Evolutionary conservation across 2,797 vertebrate species (phyloP).

Genomic region (Anabacerthia variegaticeps): DNA sequence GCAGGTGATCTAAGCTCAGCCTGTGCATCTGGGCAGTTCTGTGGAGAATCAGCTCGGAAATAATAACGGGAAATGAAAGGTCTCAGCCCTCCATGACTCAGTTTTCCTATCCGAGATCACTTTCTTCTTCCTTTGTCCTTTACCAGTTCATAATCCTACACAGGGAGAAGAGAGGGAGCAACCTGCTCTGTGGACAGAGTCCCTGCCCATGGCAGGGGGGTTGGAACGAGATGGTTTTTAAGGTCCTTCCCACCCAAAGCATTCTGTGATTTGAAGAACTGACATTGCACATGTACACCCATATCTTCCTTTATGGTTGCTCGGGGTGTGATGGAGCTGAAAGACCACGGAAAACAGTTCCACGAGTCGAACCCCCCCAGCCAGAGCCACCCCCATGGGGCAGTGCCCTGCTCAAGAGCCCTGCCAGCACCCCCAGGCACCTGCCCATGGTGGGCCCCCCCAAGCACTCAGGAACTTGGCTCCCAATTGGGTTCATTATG

Average conservation of each 20-base stretch:
- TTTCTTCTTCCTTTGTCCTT: neutral
- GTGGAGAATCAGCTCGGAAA: neutral
- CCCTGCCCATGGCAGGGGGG: neutral
- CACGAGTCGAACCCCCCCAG: rapidly evolving
- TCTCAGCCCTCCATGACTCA: neutral
- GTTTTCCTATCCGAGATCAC: neutral
- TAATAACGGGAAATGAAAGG: neutral
- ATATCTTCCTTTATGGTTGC: neutral
- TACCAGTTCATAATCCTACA: neutral
- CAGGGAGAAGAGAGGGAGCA: neutral
- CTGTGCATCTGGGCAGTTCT: neutral
- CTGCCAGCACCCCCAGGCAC: neutral
- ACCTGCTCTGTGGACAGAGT: neutral
- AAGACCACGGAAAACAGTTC: neutral
- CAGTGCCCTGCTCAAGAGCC: neutral
- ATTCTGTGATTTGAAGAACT: neutral
- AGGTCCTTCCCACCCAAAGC: neutral
- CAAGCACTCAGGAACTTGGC: slow-evolving; percentile 11
- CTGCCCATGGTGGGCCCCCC: neutral
- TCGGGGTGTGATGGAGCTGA: neutral
- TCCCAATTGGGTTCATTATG: slow-evolving; percentile 42
- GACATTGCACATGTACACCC: rapidly evolving
- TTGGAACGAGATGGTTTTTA: neutral
- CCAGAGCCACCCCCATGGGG: neutral
- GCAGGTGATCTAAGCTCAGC: slow-evolving; percentile 24